Base-by-base conservation (phyloP, 2,113 vertebrate species). In the Echinops telfairi region DNA sequence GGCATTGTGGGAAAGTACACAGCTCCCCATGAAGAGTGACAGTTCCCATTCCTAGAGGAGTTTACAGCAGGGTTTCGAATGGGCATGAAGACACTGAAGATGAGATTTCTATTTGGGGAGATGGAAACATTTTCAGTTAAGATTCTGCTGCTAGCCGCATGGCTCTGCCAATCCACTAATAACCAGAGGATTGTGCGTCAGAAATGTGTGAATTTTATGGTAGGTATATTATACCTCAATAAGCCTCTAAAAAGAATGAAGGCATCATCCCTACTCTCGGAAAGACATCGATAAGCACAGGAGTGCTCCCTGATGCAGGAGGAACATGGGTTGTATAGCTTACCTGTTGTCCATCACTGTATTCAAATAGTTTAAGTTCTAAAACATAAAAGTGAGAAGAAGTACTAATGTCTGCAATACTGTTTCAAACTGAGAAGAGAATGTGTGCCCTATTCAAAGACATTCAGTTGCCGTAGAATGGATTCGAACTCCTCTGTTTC, bases 371-470 rank as follows among this genome's bases (percentile, higher is more conserved):
- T 84, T 66, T 92, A 60, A 53, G 19, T 73, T 47, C 90, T 91
- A 73, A 60, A 93, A 94, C 66, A 6, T 83, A 83, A 57, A 60
- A 12, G 64, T 89, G 53, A 36, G 58, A n/a, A 22, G 62, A 43
- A 31, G 6, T 57, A 9, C 14, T 86, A 58, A 22, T 29, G 36
- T 71, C 80, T 64, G 27, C 47, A 78, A 83, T 88, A 89, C 10
- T 82, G 2, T 87, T 89, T 89, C 73, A 88, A 82, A 83, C 43
- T 66, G 40, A 85, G 40, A 76, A 77, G 40, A 80, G 25, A 90
- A 58, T 88, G 66, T 31, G 68, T 83, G 25, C 31, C 83, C 77
- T 53, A 8, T 25, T 86, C 73, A 88, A 33, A 93, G 33, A 88
- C 29, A 83, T 20, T 31, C 68, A 71, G 31, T 71, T 71, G 31